A percentile compares a stretch with the other conserved stretches of the same genome.
Conservation (phyloP, 2,113 vertebrate species). For the Proterorhinus semilunaris region DNA sequence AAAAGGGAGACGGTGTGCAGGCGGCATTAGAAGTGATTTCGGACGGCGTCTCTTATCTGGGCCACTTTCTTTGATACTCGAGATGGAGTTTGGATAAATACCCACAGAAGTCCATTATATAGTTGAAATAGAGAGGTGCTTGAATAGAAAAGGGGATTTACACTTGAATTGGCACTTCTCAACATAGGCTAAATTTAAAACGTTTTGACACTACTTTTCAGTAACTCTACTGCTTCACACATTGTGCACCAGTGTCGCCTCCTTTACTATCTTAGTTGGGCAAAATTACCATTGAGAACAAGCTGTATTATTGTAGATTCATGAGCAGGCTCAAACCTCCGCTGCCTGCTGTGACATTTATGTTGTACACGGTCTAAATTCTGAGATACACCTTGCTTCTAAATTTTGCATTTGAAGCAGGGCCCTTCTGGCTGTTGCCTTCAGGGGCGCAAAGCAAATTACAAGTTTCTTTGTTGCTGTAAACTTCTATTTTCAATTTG, state of each 20-base stretch:
- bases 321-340: not conserved
- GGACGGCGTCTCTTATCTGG: slow-evolving; percentile 42
- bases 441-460: not conserved
- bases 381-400: not conserved
- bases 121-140: too few species aligned
- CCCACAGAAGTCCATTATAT: not conserved
- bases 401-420: not conserved
- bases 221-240: not conserved
- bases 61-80: slow-evolving; percentile 27
- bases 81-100: slow-evolving; percentile 19
- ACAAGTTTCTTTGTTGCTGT: not conserved
- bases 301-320: not conserved
- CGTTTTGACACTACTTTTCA: too few species aligned
- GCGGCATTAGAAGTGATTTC: not conserved
- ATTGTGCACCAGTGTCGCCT: too few species aligned
- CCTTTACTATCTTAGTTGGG: not conserved
- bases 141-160: too few species aligned
- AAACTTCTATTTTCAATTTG: not conserved
- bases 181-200: too few species aligned
- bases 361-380: not conserved
- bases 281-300: not conserved
- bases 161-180: too few species aligned
- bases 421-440: slow-evolving; percentile 1
- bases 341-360: not conserved
- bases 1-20: slow-evolving; percentile 1